Conservation (phyloP, 2,113 vertebrate genomes). For the Dicaeum eximium region DNA sequence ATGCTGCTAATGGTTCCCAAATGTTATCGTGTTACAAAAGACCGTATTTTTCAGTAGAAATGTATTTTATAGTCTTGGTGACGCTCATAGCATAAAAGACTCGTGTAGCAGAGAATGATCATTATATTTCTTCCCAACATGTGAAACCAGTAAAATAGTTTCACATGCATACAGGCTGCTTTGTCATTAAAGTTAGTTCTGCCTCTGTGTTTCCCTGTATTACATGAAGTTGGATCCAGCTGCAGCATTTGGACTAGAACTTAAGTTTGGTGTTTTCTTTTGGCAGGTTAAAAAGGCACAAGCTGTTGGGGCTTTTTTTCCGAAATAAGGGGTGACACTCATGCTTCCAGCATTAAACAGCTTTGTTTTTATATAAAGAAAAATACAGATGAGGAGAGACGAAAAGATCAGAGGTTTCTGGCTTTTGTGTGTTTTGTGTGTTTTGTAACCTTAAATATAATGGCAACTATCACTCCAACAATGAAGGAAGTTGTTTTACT, state of each 20-base stretch:
- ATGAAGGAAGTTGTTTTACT: not conserved
- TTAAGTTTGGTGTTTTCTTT: not conserved
- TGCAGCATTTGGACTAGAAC: slow-evolving; percentile 5
- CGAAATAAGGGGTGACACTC: not conserved
- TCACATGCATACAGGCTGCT: not conserved
- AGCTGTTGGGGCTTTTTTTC: not conserved
- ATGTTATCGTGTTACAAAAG: not conserved
- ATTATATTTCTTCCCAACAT: not conserved
- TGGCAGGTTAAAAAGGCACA: not conserved
- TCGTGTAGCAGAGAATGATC: not conserved
- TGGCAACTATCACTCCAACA: not conserved
- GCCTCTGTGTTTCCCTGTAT: not conserved
- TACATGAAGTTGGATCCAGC: not conserved
- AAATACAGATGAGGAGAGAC: not conserved
- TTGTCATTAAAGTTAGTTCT: not conserved
- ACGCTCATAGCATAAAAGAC: not conserved
- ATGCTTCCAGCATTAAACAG: not conserved
- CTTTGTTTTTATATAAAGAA: not conserved
- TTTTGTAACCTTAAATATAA: not conserved
- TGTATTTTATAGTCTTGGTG: not conserved
- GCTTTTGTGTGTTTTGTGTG: not conserved
- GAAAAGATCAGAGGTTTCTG: not conserved
- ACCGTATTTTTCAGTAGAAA: not conserved
- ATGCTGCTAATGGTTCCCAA: slow-evolving; percentile 38
- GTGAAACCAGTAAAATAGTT: not conserved